A percentile compares a stretch with the other conserved stretches of the same genome.
Evolutionary conservation across 1,140 invertebrate species (phyloP).

Genomic region (Lasioglossum albipes): DNA sequence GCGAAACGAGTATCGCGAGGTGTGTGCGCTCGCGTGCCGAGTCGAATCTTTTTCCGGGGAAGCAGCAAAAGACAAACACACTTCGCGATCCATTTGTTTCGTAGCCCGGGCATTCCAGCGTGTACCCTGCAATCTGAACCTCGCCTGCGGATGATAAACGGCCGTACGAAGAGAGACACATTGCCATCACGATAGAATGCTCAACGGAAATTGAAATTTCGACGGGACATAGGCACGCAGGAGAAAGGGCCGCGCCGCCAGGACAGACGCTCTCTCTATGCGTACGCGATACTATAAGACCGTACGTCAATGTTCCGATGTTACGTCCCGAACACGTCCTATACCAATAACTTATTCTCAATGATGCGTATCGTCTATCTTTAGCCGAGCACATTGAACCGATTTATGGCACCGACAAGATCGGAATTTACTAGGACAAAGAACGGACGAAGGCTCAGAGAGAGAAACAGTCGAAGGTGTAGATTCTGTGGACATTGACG

Average conservation of each 20-base stretch:
- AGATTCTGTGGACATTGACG: neutral
- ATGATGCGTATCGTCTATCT: slow-evolving; percentile 71
- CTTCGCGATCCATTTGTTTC: slow-evolving; percentile 61
- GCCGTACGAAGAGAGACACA: slow-evolving; percentile 66
- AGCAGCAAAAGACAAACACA: slow-evolving; percentile 43
- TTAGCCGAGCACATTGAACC: slow-evolving; percentile 57
- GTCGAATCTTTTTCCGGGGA: slow-evolving; percentile 6
- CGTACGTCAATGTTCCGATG: slow-evolving; percentile 67
- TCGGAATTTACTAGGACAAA: slow-evolving; percentile 23
- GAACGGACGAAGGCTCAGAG: too few relatives aligned
- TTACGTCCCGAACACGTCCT: slow-evolving; percentile 61
- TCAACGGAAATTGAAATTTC: slow-evolving; percentile 77
- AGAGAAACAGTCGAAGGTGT: neutral
- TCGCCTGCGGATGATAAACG: slow-evolving; percentile 67
- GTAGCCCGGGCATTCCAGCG: slow-evolving; percentile 19
- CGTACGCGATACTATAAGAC: slow-evolving; percentile 47
- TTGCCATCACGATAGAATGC: slow-evolving; percentile 69
- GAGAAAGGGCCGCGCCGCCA: slow-evolving; percentile 51
- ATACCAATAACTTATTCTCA: slow-evolving; percentile 73
- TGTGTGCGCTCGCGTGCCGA: neutral
- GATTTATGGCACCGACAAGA: slow-evolving; percentile 59
- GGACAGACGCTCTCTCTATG: slow-evolving; percentile 36
- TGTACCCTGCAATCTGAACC: slow-evolving; percentile 45
- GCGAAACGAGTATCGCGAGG: neutral
- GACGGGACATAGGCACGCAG: slow-evolving; percentile 63